Conservation (phyloP, 2,797 vertebrate genomes). For the Urocyon cinereoargenteus region DNA sequence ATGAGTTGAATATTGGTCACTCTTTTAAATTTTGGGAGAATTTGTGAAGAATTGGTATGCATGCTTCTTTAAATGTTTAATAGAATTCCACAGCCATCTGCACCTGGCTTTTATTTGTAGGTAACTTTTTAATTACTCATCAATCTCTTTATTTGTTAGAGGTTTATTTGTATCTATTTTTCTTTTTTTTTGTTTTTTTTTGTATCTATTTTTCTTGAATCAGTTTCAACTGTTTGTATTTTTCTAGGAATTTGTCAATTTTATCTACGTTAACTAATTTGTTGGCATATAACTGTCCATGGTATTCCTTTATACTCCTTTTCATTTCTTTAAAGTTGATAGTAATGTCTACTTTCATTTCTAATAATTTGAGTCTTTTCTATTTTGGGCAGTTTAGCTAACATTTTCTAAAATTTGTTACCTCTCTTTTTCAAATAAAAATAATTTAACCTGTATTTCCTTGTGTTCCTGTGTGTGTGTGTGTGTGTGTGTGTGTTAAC, state of each 20-base stretch:
- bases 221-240: not conserved
- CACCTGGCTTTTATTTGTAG: not conserved
- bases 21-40: not conserved
- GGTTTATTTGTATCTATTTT: not conserved
- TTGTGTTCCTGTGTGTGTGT: not conserved
- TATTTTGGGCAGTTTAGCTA: not conserved
- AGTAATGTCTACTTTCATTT: not conserved
- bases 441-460: not conserved
- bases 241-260: not conserved
- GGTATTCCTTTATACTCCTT: not conserved
- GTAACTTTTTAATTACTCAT: not conserved
- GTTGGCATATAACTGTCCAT: not conserved
- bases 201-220: not conserved
- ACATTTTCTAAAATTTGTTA: not conserved
- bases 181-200: no score
- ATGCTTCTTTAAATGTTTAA: slow-evolving; percentile 10
- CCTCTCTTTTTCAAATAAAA: not conserved
- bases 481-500: not conserved
- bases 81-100: not conserved
- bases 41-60: not conserved
- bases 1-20: not conserved
- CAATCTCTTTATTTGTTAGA: not conserved
- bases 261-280: not conserved
- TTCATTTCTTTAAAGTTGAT: not conserved
- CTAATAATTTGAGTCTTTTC: not conserved